Evolutionary conservation across 2,888 invertebrate species (phyloP), one percentile per base, ranked within the genome.

Genomic region (Temnothorax rugatulus): DNA sequence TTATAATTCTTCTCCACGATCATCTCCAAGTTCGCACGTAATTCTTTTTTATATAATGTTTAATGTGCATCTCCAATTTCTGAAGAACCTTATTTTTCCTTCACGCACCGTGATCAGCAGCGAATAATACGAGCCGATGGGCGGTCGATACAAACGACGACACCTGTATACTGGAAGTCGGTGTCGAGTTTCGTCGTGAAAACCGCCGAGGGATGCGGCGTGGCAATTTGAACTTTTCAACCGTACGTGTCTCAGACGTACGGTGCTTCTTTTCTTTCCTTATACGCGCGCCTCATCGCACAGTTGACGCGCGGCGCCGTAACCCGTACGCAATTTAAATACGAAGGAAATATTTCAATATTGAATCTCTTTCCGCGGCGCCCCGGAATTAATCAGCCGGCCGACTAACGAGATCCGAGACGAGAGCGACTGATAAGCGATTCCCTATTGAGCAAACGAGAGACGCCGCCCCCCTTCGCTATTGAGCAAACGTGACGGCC

Each of bases 271-370:
- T 66, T 18, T 9, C 4, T 77, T 68, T 52, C 9, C 9, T 9
- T 41, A 41, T 7, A 34, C 7, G 7, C 34, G 34, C 34, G 34
- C 4, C 34, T 34, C 52, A n/a, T 77, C 38, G 29, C 2, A 1
- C 8, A 7, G 11, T 38, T 21, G 64, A 41, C 11, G 15, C 21
- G 44, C 57, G 21, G n/a, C 63, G n/a, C 63, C 47, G 63, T 64
- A 41, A n/a, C 29, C 13, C n/a, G n/a, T 7, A n/a, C 38, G 54
- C 34, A 18, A 79, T 79, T 79, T 71, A 73, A 79, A 79, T 76
- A 64, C 52, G 64, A 50, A 64, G 25, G 50, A 76, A 64, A 76
- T 59, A 73, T 79, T 59, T 79, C 47, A 71, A 73, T 79, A 47
- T 79, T 47, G 57, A 59, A 59, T 47, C 34, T 59, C 7, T 54